A percentile compares a stretch with the other conserved stretches of the same genome.
phyloP scores from a whole-genome alignment of 2,113 vertebrate species.

The Gulo gulo region DNA sequence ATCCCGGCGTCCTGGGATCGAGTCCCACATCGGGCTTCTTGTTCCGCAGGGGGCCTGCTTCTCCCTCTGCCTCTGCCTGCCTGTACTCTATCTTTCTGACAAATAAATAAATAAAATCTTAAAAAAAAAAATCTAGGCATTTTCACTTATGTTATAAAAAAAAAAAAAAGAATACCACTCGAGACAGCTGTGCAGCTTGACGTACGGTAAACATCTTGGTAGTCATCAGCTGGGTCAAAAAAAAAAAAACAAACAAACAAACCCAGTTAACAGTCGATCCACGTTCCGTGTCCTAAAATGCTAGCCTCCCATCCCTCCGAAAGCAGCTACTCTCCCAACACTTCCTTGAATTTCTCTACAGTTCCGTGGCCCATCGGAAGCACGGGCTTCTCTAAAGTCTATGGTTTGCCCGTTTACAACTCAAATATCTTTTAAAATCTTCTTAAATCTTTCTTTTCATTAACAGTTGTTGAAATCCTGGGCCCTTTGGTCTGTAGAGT shows the following conservation, averaged over 20 bases:
- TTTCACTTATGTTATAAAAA: no score
- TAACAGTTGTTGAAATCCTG: background rate
- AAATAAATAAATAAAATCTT: no score
- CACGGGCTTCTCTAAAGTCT: background rate
- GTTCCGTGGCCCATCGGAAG: background rate
- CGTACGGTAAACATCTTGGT: background rate
- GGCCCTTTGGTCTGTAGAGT: background rate
- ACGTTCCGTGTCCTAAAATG: background rate
- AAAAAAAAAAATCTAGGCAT: no score
- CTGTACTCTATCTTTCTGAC: no score
- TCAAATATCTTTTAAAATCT: background rate
- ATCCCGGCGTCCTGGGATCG: no score
- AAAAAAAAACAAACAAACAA: background rate
- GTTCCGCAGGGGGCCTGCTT: no score
- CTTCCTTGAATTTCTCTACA: background rate
- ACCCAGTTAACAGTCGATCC: background rate
- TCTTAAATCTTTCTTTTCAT: background rate
- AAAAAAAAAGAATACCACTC: no score
- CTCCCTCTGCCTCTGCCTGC: no score
- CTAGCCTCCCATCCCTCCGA: background rate
- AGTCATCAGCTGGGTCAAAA: background rate
- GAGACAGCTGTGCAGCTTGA: background rate
- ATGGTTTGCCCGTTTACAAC: background rate
- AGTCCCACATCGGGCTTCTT: no score
- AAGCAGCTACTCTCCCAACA: fast-evolving